phyloP scores from a whole-genome alignment of 37 sponge, comb jelly and placozoan genomes.

The Diacarnus erythraeanus region DNA sequence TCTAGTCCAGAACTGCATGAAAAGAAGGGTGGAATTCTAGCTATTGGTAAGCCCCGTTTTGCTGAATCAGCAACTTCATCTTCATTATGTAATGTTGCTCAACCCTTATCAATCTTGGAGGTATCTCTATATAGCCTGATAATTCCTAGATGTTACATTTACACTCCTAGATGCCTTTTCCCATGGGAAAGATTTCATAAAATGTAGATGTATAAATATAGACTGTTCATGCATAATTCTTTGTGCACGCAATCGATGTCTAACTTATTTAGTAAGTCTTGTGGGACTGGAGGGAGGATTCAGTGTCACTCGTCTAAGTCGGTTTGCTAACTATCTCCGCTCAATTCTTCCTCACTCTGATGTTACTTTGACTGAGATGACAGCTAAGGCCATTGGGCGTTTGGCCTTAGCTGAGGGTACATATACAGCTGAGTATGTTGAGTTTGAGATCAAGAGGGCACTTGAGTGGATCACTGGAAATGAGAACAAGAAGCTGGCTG shows the following conservation, averaged over 20 bases:
- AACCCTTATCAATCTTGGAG: too few relatives aligned
- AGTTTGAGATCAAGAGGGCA: slow-evolving; percentile 87
- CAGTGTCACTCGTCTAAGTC: slow-evolving; percentile 50
- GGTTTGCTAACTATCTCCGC: slow-evolving; percentile 86
- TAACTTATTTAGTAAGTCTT: slow-evolving; percentile 55
- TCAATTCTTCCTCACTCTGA: slow-evolving; percentile 72
- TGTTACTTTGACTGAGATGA: slow-evolving; percentile 78
- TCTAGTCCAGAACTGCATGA: slow-evolving; percentile 88
- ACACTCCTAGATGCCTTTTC: too few relatives aligned
- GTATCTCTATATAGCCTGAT: too few relatives aligned
- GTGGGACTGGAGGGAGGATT: slow-evolving; percentile 71
- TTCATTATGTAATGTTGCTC: too few relatives aligned
- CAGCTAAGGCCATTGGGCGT: slow-evolving; percentile 84
- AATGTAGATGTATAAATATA: too few relatives aligned
- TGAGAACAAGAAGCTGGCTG: slow-evolving; percentile 74
- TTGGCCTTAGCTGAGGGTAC: slow-evolving; percentile 86
- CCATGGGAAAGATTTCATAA: too few relatives aligned
- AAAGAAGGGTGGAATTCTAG: slow-evolving; percentile 93
- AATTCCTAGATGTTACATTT: too few relatives aligned
- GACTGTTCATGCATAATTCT: too few relatives aligned
- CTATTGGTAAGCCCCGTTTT: slow-evolving; percentile 71
- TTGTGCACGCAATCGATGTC: too few relatives aligned
- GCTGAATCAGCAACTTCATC: background rate
- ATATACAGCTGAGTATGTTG: slow-evolving; percentile 88
- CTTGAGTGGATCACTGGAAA: slow-evolving; percentile 78